phyloP scores from a whole-genome alignment of 2,113 vertebrate genomes.

The Coptodon bakossiorum region DNA sequence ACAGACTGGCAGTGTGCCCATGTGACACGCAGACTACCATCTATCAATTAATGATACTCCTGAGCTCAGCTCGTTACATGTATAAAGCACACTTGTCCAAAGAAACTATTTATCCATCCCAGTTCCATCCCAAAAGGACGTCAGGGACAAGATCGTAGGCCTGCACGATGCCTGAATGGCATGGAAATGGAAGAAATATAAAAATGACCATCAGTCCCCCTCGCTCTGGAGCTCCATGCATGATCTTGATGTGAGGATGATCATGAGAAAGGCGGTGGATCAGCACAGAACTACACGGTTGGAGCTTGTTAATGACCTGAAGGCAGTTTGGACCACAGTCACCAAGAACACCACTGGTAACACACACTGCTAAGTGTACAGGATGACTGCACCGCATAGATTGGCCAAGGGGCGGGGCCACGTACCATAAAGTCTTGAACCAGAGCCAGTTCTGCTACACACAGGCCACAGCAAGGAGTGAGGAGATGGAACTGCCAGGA shows the following conservation, averaged over 20 bases:
- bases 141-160: not conserved
- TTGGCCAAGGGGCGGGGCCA: not conserved
- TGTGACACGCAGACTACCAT: not conserved
- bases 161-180: not conserved
- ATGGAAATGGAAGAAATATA: not conserved
- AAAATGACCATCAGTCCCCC: not conserved
- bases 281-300: not conserved
- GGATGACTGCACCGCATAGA: not conserved
- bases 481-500: not conserved
- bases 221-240: not conserved
- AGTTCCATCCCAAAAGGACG: not conserved
- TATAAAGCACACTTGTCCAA: not conserved
- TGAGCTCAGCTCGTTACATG: not conserved
- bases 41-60: not conserved
- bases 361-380: not conserved
- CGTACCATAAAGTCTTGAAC: not conserved
- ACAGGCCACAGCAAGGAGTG: not conserved
- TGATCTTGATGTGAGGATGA: not conserved
- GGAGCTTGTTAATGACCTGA: not conserved
- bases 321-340: rapidly evolving
- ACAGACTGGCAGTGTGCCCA: not conserved
- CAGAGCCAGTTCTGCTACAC: not conserved
- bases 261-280: rapidly evolving
- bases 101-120: not conserved
- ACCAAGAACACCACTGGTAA: rapidly evolving